Base-by-base conservation (phyloP, 2,888 invertebrate genomes). In the Ephialtes manifestator region DNA sequence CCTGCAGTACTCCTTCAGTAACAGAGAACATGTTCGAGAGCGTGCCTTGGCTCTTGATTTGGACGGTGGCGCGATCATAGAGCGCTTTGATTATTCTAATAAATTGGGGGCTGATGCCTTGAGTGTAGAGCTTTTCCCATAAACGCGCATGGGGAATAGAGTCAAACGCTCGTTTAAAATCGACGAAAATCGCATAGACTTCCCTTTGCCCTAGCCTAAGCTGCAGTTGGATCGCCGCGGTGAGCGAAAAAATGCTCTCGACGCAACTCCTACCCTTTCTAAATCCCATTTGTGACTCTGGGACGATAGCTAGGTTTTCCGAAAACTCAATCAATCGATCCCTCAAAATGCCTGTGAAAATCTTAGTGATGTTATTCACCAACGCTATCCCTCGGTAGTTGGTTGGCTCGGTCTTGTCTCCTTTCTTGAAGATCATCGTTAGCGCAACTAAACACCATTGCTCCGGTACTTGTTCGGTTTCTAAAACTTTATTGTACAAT, bases 301-400 rank as follows among this genome's bases (percentile, higher is more conserved):
- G 85, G 7, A 87, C 48, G 28, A 87, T 71, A 15, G 68, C 65
- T 24, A 60, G 63, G 3, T 43, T 15, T 43, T 83, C 74, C 13
- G 51, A 43, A 18, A 53, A 51, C n/a, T 31, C 28, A 13, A n/a
- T 24, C 13, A 84, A 43, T 79, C 81, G 81, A 13, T 75, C 74
- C 46, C 67, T 46, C 11, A 84, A 7, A 15, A 86, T 63, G 8
- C 72, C 18, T n/a, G 81, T 81, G 48, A 82, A 84, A 24, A 84
- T 43, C 46, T 86, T 86, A 15, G 81, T 81, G 10, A 79, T 35
- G 13, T 51, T 72, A 43, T 83, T 83, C 13, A 79, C 74, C n/a
- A 83, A 31, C 13, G 81, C 86, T 31, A 86, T 84, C 46, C 84
- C 86, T 20, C 82, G 76, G 53, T 79, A 86, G 67, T 86, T 86